Evolutionary conservation across 2,797 vertebrate genomes (phyloP), one percentile per base, ranked within the genome.

Genomic region (Decapterus maruadsi): DNA sequence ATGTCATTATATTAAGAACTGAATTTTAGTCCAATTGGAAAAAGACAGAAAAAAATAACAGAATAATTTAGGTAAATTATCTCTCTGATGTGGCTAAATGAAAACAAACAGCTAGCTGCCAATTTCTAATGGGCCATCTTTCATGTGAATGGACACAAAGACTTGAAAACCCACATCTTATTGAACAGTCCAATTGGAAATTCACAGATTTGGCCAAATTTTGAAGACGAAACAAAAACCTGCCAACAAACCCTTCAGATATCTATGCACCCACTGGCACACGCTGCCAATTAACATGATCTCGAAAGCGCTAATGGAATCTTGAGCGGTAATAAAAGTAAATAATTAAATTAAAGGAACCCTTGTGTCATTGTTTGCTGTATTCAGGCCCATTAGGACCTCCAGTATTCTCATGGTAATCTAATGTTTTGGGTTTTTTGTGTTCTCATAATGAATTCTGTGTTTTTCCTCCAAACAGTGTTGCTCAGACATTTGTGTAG

Each of bases 341-440:
- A 94, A 93, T 92, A 90, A 94, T 91, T 87, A 78, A 92, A 94
- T 93, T 79, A 92, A 89, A 91, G 79, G 87, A 87, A 78, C 83
- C 81, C 84, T 90, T 71, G 84, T 87, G 53, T 86, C 85, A 92
- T 94, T 94, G 93, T 94, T 87, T 56, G 62, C 75, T 73, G 81
- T 84, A 90, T 92, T 90, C 90, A 77, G 87, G 81, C 75, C 90
- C 89, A 94, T 94, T 93, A 92, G 81, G 79, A 83, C 14, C 79
- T 80, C 87, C 61, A 76, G 90, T 92, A 94, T 95, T 95, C 90
- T 95, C 87, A 95, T 95, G 94, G 72, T 94, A 94, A 95, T 95
- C 72, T 86, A 89, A 93, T 83, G 88, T 92, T 91, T 87, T 26
- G 75, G 70, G 66, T 76, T 91, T 90, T 89, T 81, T 90, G 86